Evolutionary conservation across 2,113 vertebrate genomes (phyloP), one percentile per base, ranked within the genome.

Genomic region (Castor canadensis): DNA sequence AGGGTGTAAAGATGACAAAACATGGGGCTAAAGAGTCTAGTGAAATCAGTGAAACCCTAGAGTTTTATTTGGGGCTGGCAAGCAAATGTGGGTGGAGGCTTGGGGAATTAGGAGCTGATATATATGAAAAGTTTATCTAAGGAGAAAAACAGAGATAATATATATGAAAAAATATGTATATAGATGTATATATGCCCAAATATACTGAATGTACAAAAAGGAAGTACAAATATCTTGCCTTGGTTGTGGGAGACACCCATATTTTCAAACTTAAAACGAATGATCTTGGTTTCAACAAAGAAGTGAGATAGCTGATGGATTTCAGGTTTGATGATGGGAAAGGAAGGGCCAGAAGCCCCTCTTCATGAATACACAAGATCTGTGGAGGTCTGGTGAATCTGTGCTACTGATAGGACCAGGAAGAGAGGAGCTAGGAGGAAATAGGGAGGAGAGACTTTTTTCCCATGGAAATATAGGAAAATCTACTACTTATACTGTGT

Each of bases 101-200:
- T 16, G 47, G 87, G 92, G 92, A 87, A 89, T 80, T 88, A 93
- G 67, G 35, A 89, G 71, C 47, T 81, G 67, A 75, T 86, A 94
- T 47, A 84, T 77, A 94, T 79, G 56, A 95, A 77, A 95, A 62
- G 72, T 90, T 96, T 97, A 96, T 94, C 71, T 96, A 96, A 95
- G 83, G 54, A 96, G 83, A 94, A 96, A 90, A 94, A 90, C 64
- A 95, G 95, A 97, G 75, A 91, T 95, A 79, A 96, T 97, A 97
- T 97, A 92, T 62, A 88, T 22, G 32, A 19, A 95, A 0, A 95
- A 24, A 93, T 32, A 88, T 86, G 49, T 89, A 94, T 75, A 93
- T 73, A 93, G 60, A 88, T 94, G 82, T 95, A 95, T 67, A 90
- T 95, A 96, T 64, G 16, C 47, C 49, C 83, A 93, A 71, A 92